Evolutionary conservation across 2,888 invertebrate genomes (phyloP).

Genomic region (Aphodius sticticus): DNA sequence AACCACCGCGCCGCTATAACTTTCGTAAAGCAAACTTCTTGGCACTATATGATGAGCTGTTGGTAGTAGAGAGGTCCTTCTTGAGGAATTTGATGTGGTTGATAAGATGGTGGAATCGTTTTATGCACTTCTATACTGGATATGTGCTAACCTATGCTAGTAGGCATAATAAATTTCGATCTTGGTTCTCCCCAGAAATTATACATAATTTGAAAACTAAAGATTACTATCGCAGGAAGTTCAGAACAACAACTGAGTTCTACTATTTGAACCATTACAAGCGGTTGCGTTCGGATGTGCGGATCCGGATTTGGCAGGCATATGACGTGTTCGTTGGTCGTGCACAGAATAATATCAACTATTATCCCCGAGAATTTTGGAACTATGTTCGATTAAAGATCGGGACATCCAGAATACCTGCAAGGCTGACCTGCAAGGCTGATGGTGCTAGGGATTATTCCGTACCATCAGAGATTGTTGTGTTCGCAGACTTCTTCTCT

Average conservation of each 20-base stretch:
- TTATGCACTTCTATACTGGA: neutral
- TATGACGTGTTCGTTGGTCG: neutral
- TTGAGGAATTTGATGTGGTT: neutral
- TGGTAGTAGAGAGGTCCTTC: constrained; percentile 13
- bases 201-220: too few species aligned
- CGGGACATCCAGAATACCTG: constrained; percentile 11
- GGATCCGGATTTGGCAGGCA: too few species aligned
- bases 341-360: neutral
- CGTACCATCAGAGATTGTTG: too few species aligned
- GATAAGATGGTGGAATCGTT: neutral
- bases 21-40: constrained; percentile 7
- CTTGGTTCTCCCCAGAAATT: neutral
- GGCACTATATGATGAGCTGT: neutral
- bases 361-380: too few species aligned
- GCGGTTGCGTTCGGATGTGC: too few species aligned
- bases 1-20: constrained; percentile 5
- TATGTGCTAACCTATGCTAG: too few species aligned
- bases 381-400: too few species aligned
- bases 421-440: neutral
- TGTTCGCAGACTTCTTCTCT: neutral
- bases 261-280: too few species aligned
- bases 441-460: neutral
- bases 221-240: too few species aligned
- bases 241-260: too few species aligned
- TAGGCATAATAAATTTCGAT: neutral